Conservation (phyloP, 2,113 vertebrate genomes). For the Argyrosomus japonicus region DNA sequence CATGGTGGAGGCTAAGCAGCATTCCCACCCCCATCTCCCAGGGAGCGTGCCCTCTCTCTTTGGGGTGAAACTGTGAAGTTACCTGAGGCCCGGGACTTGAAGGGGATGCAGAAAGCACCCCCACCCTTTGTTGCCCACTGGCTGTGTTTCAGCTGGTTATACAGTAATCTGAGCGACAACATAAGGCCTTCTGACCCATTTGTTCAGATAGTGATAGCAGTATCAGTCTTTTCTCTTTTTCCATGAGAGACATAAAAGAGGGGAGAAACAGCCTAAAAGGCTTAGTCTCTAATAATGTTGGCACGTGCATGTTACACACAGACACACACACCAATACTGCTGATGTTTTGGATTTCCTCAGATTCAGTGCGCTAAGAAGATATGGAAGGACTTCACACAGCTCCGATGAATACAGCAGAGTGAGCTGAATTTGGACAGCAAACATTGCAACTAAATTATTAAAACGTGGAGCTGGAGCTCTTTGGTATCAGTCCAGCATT, state of each 20-base stretch:
- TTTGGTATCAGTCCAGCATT: neutral
- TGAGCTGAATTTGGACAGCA: constrained; percentile 22
- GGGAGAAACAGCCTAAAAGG: constrained; percentile 50
- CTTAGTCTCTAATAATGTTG: constrained; percentile 50
- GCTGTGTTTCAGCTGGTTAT: constrained; percentile 57
- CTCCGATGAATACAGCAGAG: constrained; percentile 29
- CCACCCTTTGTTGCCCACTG: constrained; percentile 23
- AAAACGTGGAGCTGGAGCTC: neutral
- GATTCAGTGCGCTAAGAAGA: constrained; percentile 41
- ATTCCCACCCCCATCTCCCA: constrained; percentile 41
- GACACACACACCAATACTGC: constrained; percentile 22
- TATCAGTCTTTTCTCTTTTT: constrained; percentile 58
- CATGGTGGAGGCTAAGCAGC: constrained; percentile 47
- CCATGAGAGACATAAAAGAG: constrained; percentile 46
- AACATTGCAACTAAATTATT: constrained; percentile 14
- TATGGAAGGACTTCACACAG: constrained; percentile 39
- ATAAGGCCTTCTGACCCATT: constrained; percentile 63
- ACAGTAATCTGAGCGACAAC: constrained; percentile 65
- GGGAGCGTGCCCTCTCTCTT: constrained; percentile 52
- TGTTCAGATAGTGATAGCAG: constrained; percentile 62
- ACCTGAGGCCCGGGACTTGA: constrained; percentile 52
- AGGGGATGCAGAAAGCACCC: constrained; percentile 35
- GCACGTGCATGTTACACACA: constrained; percentile 24
- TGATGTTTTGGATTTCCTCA: constrained; percentile 48
- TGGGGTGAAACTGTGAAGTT: constrained; percentile 50